These are phyloP conservation scores for Hyles euphorbiae DNA, from an alignment of 1,140 invertebrate species.

Conservation along the genomic window DNA sequence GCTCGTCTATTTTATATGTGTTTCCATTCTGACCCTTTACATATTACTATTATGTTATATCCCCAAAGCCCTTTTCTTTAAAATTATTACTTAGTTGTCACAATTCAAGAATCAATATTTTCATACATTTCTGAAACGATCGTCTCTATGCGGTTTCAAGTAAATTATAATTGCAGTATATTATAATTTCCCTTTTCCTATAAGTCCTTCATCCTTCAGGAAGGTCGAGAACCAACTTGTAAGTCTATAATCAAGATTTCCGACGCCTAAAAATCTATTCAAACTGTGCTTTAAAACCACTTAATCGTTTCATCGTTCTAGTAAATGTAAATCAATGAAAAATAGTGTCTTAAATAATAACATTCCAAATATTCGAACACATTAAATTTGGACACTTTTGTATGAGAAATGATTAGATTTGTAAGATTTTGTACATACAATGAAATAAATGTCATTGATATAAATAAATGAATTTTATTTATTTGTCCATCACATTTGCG, in stretches of 20 bases:
- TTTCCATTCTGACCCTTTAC: too few relatives aligned
- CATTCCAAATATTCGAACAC: conserved; percentile 72
- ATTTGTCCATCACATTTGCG: background rate
- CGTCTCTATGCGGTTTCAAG: too few relatives aligned
- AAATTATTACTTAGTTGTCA: too few relatives aligned
- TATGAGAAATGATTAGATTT: conserved; percentile 69
- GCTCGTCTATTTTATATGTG: too few relatives aligned
- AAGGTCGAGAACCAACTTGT: too few relatives aligned
- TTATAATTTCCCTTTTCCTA: too few relatives aligned
- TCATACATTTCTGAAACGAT: too few relatives aligned
- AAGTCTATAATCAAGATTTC: conserved; percentile 22
- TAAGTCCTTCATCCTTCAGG: too few relatives aligned
- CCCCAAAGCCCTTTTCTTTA: too few relatives aligned
- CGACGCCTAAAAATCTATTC: conserved; percentile 35
- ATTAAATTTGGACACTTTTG: conserved; percentile 74
- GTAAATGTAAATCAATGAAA: conserved; percentile 55
- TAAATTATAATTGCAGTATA: too few relatives aligned
- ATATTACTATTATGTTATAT: too few relatives aligned
- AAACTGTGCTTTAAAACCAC: conserved; percentile 48
- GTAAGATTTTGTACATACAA: conserved; percentile 75
- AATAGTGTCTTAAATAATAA: conserved; percentile 70
- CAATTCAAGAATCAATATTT: too few relatives aligned
- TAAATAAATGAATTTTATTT: conserved; percentile 53
- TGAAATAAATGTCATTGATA: conserved; percentile 75
- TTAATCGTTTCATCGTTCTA: conserved; percentile 53